Evolutionary conservation across 2,888 invertebrate species (phyloP).

Genomic region (Deroplatys truncata): DNA sequence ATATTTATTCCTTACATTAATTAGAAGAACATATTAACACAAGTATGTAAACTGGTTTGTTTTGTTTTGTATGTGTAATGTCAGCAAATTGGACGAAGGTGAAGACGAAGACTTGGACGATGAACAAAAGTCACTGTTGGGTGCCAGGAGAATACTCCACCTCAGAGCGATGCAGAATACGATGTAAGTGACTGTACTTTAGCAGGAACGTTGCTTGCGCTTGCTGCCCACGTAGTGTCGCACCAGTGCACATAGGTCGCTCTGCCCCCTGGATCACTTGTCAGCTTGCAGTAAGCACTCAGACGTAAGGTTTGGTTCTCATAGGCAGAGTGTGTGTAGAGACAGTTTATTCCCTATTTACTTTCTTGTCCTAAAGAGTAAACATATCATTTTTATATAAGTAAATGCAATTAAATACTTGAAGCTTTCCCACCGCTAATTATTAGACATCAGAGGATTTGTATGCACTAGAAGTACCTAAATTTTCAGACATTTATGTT

Average conservation of each 20-base stretch:
- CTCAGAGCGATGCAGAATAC: constrained; percentile 15
- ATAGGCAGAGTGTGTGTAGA: too few relatives aligned
- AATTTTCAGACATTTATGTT: too few relatives aligned
- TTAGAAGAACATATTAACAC: not conserved
- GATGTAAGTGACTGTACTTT: constrained; percentile 19
- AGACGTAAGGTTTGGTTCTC: too few relatives aligned
- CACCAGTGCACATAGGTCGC: not conserved
- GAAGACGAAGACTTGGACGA: constrained; percentile 7
- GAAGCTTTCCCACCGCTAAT: too few relatives aligned
- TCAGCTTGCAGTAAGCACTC: too few relatives aligned
- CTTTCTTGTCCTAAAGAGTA: too few relatives aligned
- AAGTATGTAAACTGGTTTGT: too few relatives aligned
- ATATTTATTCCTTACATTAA: not conserved
- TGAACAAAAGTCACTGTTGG: not conserved
- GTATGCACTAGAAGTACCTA: too few relatives aligned
- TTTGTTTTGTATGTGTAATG: not conserved
- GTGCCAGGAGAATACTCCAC: not conserved
- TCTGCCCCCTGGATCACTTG: not conserved
- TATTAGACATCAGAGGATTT: too few relatives aligned
- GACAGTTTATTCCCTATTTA: too few relatives aligned
- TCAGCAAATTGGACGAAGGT: not conserved
- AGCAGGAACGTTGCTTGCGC: constrained; percentile 2
- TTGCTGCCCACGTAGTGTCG: not conserved
- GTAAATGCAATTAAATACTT: too few relatives aligned
- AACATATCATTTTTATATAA: too few relatives aligned